Percentiles rank a stretch among this genome's conserved stretches.
Evolutionary conservation across 2,113 vertebrate genomes (phyloP).

Genomic region (Ceyx margarethae): DNA sequence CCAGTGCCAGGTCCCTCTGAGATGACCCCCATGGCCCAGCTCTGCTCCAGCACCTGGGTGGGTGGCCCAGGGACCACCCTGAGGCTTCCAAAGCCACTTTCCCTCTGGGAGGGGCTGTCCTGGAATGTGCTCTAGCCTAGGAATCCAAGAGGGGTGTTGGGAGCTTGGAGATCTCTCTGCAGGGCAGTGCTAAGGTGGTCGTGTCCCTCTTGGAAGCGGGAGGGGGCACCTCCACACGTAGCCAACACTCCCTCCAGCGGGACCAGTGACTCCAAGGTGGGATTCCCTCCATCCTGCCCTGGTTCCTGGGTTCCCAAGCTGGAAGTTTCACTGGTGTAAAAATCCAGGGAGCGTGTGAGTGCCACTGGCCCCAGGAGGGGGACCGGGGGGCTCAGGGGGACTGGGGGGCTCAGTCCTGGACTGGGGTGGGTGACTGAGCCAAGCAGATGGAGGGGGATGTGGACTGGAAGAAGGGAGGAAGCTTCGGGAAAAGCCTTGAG

Average conservation of each 20-base stretch:
- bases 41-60: fast-evolving
- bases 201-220: fast-evolving
- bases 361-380: background rate
- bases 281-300: fast-evolving
- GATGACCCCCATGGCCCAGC: background rate
- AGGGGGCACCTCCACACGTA: background rate
- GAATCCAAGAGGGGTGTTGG: background rate
- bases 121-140: background rate
- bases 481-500: fast-evolving
- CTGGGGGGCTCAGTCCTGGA: fast-evolving
- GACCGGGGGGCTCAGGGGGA: fast-evolving
- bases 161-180: background rate
- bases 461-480: background rate
- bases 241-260: background rate
- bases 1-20: background rate
- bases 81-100: background rate
- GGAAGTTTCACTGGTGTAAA: background rate
- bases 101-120: background rate
- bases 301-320: background rate
- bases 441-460: background rate
- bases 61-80: background rate
- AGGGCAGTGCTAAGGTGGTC: background rate
- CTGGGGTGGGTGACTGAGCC: background rate
- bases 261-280: fast-evolving
- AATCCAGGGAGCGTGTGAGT: fast-evolving